Evolutionary conservation across 2,888 invertebrate genomes (phyloP).

Genomic region (Pycnomerus fuliginosus): DNA sequence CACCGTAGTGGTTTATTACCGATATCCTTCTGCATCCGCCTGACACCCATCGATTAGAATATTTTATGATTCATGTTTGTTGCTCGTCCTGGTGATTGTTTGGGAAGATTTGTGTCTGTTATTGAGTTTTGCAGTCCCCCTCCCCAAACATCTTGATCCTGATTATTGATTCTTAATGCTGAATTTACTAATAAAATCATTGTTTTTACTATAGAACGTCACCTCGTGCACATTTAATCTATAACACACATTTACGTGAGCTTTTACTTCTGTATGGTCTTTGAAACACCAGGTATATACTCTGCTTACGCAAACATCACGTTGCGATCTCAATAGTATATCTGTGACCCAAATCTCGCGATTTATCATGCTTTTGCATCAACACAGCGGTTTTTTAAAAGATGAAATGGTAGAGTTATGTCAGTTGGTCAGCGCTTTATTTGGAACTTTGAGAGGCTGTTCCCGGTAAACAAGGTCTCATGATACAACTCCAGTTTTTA

Average conservation of each 20-base stretch:
- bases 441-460: constrained; percentile 16
- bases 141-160: no score
- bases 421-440: constrained; percentile 30
- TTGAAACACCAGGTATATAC: no score
- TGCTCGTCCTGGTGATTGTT: constrained; percentile 17
- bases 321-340: constrained; percentile 17
- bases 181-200: no score
- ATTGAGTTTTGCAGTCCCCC: no score
- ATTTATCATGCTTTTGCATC: constrained; percentile 28
- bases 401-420: constrained; percentile 24
- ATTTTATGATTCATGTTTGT: constrained; percentile 29
- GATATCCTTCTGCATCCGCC: constrained; percentile 34
- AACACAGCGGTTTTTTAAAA: constrained; percentile 19
- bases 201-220: no score
- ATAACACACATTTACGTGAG: no score
- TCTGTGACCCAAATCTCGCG: constrained; percentile 32
- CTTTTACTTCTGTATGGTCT: no score
- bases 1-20: constrained; percentile 39
- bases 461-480: constrained; percentile 21
- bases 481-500: constrained; percentile 35
- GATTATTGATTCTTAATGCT: no score
- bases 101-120: constrained; percentile 4
- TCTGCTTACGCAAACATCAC: constrained; percentile 21
- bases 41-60: constrained; percentile 42
- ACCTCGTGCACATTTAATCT: no score